Evolutionary conservation across 2,797 vertebrate species (phyloP), one percentile per base, ranked within the genome.

Genomic region (Sebastes kiyomatsui): DNA sequence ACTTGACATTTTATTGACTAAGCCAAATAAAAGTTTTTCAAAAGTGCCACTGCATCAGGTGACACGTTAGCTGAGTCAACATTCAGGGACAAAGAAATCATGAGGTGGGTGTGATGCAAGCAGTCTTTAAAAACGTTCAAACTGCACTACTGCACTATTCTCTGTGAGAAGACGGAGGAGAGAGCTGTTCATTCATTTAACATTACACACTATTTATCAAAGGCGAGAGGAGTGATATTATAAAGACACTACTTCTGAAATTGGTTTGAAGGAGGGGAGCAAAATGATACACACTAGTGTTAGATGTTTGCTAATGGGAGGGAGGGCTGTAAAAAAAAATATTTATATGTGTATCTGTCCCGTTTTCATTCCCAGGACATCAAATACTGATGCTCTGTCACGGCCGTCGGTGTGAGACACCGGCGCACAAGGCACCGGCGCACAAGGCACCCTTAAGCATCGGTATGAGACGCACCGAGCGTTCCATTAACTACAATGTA

Each of bases 71-170:
- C 55, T 49, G 67, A 90, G 49, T 65, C 42, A 8, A 18, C 56
- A 52, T 9, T 65, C 54, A 61, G 65, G 70, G 66, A 67, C 28
- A 58, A 0, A 60, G 25, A 54, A 66, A 66, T 88, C 82, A 88
- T 3, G 35, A 20, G 76, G 13, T 1, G 55, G 6, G 2, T 28
- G 54, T 67, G 69, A 72, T 18, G 18, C 10, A 72, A 73, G n/a
- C 27, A 2, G n/a, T 30, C 14, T 33, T n/a, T 20, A 4, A 52
- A 20, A 25, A 20, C 20, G n/a, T 13, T 59, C 4, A 20, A 67
- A 22, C 20, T 33, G 62, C 11, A 35, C 33, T 35, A 18, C 20
- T 33, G 62, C 10, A 35, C 33, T 35, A 20, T 9, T 28, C 16
- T 46, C 27, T 30, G 56, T 7, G 23, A 28, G 3, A 14, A 20